These are phyloP conservation scores for Octodon degus DNA, from an alignment of 2,113 vertebrate species.

Conservation along the genomic window DNA sequence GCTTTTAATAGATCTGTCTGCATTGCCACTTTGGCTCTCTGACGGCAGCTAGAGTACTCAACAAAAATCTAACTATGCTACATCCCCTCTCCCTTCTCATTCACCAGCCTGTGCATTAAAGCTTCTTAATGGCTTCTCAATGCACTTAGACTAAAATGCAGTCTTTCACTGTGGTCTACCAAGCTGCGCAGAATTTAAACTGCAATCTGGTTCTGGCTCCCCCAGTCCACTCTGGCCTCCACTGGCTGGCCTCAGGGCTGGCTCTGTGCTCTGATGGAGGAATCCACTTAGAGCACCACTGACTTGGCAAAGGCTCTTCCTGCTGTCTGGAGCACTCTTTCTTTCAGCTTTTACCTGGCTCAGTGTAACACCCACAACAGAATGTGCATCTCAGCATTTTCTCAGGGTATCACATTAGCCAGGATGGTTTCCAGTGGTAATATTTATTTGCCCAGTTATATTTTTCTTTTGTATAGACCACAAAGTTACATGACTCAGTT, in stretches of 20 bases:
- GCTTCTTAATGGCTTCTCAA: conserved; percentile 12
- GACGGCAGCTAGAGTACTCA: neutral
- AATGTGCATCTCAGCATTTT: neutral
- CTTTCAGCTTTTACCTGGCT: neutral
- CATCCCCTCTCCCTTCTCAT: neutral
- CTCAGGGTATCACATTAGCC: neutral
- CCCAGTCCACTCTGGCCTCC: neutral
- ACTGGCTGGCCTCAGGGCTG: neutral
- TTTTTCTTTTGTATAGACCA: neutral
- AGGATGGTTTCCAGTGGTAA: neutral
- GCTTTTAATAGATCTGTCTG: conserved; percentile 45
- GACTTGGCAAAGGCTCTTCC: neutral
- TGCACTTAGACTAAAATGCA: conserved; percentile 24
- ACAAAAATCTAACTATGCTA: conserved; percentile 7
- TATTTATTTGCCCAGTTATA: neutral
- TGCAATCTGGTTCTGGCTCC: neutral
- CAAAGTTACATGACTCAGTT: neutral
- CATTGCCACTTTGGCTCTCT: neutral
- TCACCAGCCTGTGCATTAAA: neutral
- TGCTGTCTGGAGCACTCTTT: neutral
- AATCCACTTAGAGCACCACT: neutral
- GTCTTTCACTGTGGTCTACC: neutral
- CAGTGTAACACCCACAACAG: neutral
- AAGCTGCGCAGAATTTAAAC: neutral
- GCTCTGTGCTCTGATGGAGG: neutral